These are phyloP conservation scores for Leptura quadrifasciata DNA, from an alignment of 2,888 invertebrate species.

Conservation along the genomic window DNA sequence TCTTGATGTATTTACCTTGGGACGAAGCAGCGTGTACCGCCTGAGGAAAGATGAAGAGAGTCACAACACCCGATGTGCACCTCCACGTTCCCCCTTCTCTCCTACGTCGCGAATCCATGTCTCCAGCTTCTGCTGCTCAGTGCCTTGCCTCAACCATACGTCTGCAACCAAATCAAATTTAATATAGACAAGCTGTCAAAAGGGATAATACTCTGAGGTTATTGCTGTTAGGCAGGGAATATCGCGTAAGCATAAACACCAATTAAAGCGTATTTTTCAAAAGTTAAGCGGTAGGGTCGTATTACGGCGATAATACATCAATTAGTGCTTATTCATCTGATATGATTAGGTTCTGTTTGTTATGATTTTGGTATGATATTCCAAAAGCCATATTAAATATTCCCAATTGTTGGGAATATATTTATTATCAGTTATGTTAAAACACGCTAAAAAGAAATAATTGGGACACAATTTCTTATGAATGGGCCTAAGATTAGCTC, in stretches of 20 bases:
- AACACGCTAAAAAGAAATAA: too few relatives aligned
- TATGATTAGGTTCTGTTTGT: too few relatives aligned
- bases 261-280: background rate
- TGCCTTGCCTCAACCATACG: background rate
- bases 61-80: slow-evolving; percentile 51
- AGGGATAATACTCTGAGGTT: background rate
- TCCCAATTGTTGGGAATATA: too few relatives aligned
- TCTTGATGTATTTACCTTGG: slow-evolving; percentile 51
- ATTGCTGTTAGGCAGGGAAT: background rate
- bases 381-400: too few relatives aligned
- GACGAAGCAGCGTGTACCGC: slow-evolving; percentile 53
- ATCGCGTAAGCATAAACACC: background rate
- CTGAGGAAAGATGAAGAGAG: slow-evolving; percentile 55
- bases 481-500: too few relatives aligned
- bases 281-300: too few relatives aligned
- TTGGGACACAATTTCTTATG: too few relatives aligned
- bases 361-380: too few relatives aligned
- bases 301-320: too few relatives aligned
- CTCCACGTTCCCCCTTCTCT: slow-evolving; percentile 47
- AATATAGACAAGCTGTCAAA: slow-evolving; percentile 9
- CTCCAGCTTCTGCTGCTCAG: slow-evolving; percentile 13
- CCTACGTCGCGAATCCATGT: slow-evolving; percentile 48
- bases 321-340: too few relatives aligned
- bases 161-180: slow-evolving; percentile 16
- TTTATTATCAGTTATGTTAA: too few relatives aligned